These are phyloP conservation scores for Picus viridis DNA, from an alignment of 2,797 vertebrate species.

Conservation along the genomic window DNA sequence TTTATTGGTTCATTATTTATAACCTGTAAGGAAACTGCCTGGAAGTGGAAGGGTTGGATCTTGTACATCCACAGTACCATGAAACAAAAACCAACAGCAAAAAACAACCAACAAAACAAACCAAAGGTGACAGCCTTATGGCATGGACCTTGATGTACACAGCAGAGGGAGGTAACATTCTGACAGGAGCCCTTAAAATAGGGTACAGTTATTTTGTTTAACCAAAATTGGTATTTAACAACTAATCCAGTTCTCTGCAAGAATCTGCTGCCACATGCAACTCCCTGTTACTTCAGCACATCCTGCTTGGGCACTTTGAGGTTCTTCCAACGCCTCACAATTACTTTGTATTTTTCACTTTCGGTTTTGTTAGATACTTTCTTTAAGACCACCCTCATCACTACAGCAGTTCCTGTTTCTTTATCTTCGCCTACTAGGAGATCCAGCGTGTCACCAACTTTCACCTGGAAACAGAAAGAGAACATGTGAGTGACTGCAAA, in stretches of 20 bases:
- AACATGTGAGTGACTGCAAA: neutral
- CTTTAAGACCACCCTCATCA: slow-evolving; percentile 89
- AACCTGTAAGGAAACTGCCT: neutral
- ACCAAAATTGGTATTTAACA: slow-evolving; percentile 57
- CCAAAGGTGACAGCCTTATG: neutral
- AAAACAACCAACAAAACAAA: neutral
- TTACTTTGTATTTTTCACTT: slow-evolving; percentile 85
- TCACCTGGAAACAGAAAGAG: slow-evolving; percentile 83
- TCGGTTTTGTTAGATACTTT: slow-evolving; percentile 79
- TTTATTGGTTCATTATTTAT: slow-evolving; percentile 12
- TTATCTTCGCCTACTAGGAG: slow-evolving; percentile 85
- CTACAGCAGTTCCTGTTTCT: slow-evolving; percentile 83
- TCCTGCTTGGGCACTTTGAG: slow-evolving; percentile 85
- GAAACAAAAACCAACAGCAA: neutral
- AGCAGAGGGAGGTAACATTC: neutral
- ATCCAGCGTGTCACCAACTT: slow-evolving; percentile 91
- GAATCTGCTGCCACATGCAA: slow-evolving; percentile 3
- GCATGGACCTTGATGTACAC: neutral
- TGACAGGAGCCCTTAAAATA: slow-evolving; percentile 47
- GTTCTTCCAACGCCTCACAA: slow-evolving; percentile 89
- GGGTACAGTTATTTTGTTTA: slow-evolving; percentile 62
- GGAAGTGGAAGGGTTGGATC: neutral
- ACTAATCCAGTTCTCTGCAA: slow-evolving; percentile 4
- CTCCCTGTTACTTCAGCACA: slow-evolving; percentile 55
- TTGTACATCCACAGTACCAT: neutral